Conservation (phyloP, 2,113 vertebrate species). For the Herpailurus yagouaroundi region DNA sequence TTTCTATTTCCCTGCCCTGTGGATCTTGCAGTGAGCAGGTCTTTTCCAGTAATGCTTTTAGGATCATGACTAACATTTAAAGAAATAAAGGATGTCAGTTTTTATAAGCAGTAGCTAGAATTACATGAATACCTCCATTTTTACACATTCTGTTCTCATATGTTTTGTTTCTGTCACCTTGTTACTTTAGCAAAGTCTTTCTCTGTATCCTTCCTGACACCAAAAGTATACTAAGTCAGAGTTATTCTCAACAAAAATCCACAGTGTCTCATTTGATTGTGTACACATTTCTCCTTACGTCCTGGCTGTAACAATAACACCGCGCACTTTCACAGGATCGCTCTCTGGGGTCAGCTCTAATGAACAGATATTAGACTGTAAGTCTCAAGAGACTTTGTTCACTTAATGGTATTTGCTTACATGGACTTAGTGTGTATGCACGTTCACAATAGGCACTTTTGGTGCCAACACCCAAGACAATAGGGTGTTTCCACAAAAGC, state of each 20-base stretch:
- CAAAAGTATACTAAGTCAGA: neutral
- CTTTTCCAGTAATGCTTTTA: slow-evolving; percentile 36
- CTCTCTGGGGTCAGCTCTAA: neutral
- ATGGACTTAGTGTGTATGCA: neutral
- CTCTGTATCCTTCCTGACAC: neutral
- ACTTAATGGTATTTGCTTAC: neutral
- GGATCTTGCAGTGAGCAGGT: neutral
- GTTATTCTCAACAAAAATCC: neutral
- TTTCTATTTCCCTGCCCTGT: slow-evolving; percentile 55
- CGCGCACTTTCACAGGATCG: neutral
- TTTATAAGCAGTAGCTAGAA: slow-evolving; percentile 32
- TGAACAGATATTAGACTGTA: neutral
- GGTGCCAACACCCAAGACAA: neutral
- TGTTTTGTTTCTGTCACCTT: slow-evolving; percentile 6
- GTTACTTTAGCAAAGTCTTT: neutral
- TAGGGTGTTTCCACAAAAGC: neutral
- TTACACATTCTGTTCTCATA: slow-evolving; percentile 36
- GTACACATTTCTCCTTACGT: neutral
- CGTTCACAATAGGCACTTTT: neutral
- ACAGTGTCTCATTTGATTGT: neutral
- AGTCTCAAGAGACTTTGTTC: neutral
- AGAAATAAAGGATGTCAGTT: slow-evolving; percentile 51
- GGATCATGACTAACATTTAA: slow-evolving; percentile 58
- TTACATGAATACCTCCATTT: slow-evolving; percentile 47
- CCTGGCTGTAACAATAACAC: neutral